These are phyloP conservation scores for Leucoraja erinaceus DNA, from an alignment of 2,113 vertebrate genomes.

Conservation along the genomic window DNA sequence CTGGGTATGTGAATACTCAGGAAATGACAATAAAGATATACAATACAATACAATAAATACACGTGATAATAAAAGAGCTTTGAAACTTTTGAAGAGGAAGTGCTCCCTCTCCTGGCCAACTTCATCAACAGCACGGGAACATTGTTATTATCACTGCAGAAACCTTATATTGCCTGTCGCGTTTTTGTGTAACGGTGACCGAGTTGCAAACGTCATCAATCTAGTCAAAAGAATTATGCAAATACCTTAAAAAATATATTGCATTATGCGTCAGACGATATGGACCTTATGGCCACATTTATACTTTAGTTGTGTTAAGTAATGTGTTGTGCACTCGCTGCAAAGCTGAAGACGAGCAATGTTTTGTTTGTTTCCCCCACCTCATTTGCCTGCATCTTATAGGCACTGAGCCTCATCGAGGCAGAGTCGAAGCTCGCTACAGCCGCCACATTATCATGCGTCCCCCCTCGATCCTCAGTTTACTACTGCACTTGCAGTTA, in stretches of 20 bases:
- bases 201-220: not conserved
- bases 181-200: not conserved
- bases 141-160: not conserved
- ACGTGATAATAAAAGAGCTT: no score
- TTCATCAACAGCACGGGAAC: not conserved
- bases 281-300: not conserved
- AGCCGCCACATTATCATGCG: conserved; percentile 52
- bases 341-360: no score
- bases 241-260: not conserved
- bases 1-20: no score
- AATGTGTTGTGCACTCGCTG: not conserved
- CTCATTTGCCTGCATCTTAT: not conserved
- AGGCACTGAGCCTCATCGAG: not conserved
- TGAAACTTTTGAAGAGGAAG: not conserved
- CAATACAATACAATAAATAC: no score
- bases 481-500: conserved; percentile 58
- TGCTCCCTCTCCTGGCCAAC: not conserved
- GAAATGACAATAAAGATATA: no score
- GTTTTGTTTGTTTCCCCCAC: not conserved
- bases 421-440: not conserved
- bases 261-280: not conserved
- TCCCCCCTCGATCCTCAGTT: conserved; percentile 45
- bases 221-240: not conserved
- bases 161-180: not conserved
- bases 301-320: not conserved